These are phyloP conservation scores for Luscinia megarhynchos DNA, from an alignment of 2,797 vertebrate species.

Conservation along the genomic window DNA sequence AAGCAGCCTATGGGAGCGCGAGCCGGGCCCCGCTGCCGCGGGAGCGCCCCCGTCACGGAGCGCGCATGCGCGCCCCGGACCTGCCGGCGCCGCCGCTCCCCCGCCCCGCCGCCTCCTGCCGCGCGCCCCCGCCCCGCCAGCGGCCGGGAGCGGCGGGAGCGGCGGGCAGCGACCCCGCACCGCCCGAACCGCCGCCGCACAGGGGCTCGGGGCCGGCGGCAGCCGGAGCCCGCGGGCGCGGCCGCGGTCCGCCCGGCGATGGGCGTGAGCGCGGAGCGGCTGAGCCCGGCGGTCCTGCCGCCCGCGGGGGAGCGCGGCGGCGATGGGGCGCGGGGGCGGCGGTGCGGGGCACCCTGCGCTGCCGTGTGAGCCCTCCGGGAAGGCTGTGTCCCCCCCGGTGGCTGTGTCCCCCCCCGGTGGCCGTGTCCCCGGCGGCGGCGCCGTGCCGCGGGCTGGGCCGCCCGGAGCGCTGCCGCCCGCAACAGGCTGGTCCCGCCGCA, in stretches of 20 bases:
- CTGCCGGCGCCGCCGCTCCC: too few species aligned
- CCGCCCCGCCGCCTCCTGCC: not conserved
- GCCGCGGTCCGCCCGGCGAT: not conserved
- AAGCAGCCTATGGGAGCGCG: not conserved
- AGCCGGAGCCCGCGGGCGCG: not conserved
- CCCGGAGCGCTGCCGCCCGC: not conserved
- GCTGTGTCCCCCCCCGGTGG: not conserved
- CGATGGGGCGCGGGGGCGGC: not conserved
- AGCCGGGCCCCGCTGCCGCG: not conserved
- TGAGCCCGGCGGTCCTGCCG: not conserved
- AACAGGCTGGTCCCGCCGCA: not conserved
- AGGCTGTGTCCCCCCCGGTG: not conserved
- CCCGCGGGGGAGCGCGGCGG: not conserved
- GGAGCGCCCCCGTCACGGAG: not conserved
- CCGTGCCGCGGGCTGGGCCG: not conserved
- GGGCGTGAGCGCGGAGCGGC: not conserved
- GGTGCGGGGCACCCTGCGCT: fast-evolving
- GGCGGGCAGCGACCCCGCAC: not conserved
- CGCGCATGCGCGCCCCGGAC: not conserved
- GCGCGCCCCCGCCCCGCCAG: not conserved
- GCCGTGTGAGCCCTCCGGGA: not conserved
- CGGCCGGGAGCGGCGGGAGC: not conserved
- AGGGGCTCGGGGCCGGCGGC: too few species aligned
- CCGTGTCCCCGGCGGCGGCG: not conserved
- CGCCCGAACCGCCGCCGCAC: too few species aligned